These are phyloP conservation scores for Drosophila pectinifera DNA, from an alignment of 1,140 invertebrate genomes.

Conservation along the genomic window DNA sequence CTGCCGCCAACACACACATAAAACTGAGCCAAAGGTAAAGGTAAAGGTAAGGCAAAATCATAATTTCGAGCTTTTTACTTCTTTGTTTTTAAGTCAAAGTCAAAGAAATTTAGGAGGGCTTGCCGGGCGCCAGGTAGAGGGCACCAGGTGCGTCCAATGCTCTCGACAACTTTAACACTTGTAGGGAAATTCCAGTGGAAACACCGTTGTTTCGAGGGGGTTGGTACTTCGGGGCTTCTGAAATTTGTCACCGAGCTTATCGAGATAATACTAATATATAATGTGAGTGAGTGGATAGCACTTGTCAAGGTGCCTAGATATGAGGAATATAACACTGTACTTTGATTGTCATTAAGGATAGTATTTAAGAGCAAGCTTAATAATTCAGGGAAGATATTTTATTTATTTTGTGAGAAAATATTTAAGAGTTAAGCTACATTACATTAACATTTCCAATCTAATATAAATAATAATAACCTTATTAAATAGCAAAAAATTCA, in stretches of 20 bases:
- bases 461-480: too few relatives aligned
- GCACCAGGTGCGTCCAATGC: constrained; percentile 67
- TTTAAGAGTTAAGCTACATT: too few relatives aligned
- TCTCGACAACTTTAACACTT: constrained; percentile 76
- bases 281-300: not conserved
- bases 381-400: too few relatives aligned
- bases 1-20: constrained; percentile 38
- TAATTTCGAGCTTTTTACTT: constrained; percentile 43
- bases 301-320: not conserved
- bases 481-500: too few relatives aligned
- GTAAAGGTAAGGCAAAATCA: constrained; percentile 17
- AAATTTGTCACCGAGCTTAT: not conserved
- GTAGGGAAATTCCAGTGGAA: constrained; percentile 9
- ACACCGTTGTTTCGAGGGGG: not conserved
- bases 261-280: not conserved
- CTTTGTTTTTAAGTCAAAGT: constrained; percentile 54
- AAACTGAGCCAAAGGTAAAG: constrained; percentile 33
- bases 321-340: too few relatives aligned
- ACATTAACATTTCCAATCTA: too few relatives aligned
- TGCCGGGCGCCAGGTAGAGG: constrained; percentile 11
- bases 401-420: too few relatives aligned
- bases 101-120: constrained; percentile 39
- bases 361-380: too few relatives aligned
- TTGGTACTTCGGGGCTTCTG: not conserved
- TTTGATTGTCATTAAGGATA: too few relatives aligned